Evolutionary conservation across 2,888 invertebrate genomes (phyloP).

Genomic region (Elysia crispata): DNA sequence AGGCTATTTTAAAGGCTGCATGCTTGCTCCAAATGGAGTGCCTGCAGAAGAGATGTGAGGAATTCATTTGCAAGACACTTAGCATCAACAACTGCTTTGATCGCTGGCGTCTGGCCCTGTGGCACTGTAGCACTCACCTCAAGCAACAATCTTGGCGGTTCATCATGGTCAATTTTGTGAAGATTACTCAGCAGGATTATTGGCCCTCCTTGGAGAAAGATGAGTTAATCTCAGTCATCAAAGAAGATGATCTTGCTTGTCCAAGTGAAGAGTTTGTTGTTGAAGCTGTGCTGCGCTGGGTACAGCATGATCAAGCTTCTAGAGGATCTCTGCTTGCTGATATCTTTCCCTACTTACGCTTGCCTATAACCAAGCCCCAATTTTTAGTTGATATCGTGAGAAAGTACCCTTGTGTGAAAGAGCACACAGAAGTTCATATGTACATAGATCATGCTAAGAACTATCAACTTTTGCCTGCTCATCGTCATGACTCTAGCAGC

Average conservation of each 20-base stretch:
- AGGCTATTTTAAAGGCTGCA: constrained; percentile 84
- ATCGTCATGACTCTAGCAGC: constrained; percentile 65
- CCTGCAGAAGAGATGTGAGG: constrained; percentile 87
- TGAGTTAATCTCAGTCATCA: constrained; percentile 87
- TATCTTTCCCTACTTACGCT: constrained; percentile 55
- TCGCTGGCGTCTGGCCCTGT: constrained; percentile 88
- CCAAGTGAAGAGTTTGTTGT: constrained; percentile 85
- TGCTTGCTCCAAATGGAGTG: constrained; percentile 91
- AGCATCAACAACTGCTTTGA: constrained; percentile 89
- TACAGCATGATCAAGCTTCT: constrained; percentile 80
- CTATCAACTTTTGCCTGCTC: constrained; percentile 65
- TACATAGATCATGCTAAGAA: constrained; percentile 66
- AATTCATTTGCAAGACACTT: constrained; percentile 84
- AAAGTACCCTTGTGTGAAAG: constrained; percentile 56
- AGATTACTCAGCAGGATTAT: constrained; percentile 62
- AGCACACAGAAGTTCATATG: constrained; percentile 58
- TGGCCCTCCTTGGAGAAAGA: constrained; percentile 82
- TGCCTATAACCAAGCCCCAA: constrained; percentile 62
- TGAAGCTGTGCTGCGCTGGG: constrained; percentile 79
- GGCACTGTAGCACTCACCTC: constrained; percentile 85
- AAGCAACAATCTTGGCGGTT: constrained; percentile 83
- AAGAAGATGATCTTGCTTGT: constrained; percentile 89
- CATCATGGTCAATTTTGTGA: constrained; percentile 80
- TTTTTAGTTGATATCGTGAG: constrained; percentile 58
- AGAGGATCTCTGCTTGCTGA: constrained; percentile 74